Evolutionary conservation across 2,888 invertebrate species (phyloP).

Genomic region (Drosophila helvetica): DNA sequence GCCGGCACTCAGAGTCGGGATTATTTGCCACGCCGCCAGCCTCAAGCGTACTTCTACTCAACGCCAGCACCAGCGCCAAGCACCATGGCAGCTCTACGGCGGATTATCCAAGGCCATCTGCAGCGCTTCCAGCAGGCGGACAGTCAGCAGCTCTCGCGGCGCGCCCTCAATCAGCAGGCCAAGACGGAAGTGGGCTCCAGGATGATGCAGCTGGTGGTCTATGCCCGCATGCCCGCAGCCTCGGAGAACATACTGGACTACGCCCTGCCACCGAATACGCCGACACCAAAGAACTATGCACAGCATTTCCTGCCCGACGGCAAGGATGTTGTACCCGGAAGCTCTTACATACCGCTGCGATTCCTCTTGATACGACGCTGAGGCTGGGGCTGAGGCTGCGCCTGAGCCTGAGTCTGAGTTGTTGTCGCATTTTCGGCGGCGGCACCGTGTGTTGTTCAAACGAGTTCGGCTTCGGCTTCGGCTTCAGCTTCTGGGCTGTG

Average conservation of each 20-base stretch:
- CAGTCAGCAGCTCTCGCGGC: slow-evolving; percentile 29
- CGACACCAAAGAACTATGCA: slow-evolving; percentile 77
- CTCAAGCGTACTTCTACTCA: slow-evolving; percentile 62
- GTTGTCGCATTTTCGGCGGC: slow-evolving; percentile 26
- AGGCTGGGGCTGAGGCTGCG: background rate
- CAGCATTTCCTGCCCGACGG: slow-evolving; percentile 77
- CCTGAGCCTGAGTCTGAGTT: slow-evolving; percentile 15
- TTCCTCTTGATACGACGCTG: slow-evolving; percentile 58
- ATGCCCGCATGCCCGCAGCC: slow-evolving; percentile 13
- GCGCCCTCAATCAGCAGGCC: slow-evolving; percentile 23
- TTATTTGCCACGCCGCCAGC: slow-evolving; percentile 43
- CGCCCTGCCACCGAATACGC: slow-evolving; percentile 65
- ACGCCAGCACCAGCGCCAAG: slow-evolving; percentile 47
- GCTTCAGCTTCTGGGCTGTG: slow-evolving; percentile 41
- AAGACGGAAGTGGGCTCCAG: slow-evolving; percentile 57
- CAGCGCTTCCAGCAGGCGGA: slow-evolving; percentile 59
- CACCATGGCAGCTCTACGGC: slow-evolving; percentile 53
- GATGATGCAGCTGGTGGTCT: slow-evolving; percentile 28
- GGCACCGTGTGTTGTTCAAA: slow-evolving; percentile 71
- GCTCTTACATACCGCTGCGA: slow-evolving; percentile 77
- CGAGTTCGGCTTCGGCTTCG: slow-evolving; percentile 48
- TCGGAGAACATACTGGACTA: slow-evolving; percentile 43
- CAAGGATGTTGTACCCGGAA: slow-evolving; percentile 81
- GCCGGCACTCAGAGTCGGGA: slow-evolving; percentile 43
- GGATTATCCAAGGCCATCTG: slow-evolving; percentile 50